These are phyloP conservation scores for Drosophila borborema DNA, from an alignment of 2,888 invertebrate species.

Conservation along the genomic window DNA sequence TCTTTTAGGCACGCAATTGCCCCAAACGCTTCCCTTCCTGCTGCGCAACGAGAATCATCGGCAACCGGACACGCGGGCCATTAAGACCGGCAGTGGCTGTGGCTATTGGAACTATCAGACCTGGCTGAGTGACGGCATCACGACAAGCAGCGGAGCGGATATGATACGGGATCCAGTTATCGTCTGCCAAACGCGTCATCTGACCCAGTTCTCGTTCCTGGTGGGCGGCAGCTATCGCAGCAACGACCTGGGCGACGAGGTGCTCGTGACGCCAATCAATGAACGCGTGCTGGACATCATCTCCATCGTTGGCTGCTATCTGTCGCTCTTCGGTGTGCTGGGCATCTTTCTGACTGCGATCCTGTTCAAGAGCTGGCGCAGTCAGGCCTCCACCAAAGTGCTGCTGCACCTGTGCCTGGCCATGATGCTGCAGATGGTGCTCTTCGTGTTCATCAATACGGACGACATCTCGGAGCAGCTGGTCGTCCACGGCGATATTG, in stretches of 20 bases:
- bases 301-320: conserved; percentile 87
- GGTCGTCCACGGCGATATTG: conserved; percentile 26
- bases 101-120: conserved; percentile 88
- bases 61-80: conserved; percentile 35
- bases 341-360: conserved; percentile 88
- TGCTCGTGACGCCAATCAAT: conserved; percentile 83
- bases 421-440: conserved; percentile 87
- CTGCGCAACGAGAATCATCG: conserved; percentile 70
- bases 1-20: conserved; percentile 83
- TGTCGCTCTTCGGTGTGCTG: conserved; percentile 87
- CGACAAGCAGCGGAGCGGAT: conserved; percentile 35
- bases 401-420: conserved; percentile 88
- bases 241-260: conserved; percentile 71
- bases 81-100: conserved; percentile 83
- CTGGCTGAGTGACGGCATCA: conserved; percentile 87
- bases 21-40: conserved; percentile 86
- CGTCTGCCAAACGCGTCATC: conserved; percentile 87
- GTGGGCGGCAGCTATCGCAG: conserved; percentile 84
- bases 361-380: conserved; percentile 88
- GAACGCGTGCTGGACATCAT: conserved; percentile 87
- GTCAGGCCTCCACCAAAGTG: conserved; percentile 88
- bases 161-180: conserved; percentile 77
- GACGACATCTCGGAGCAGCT: conserved; percentile 74
- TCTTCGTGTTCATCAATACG: conserved; percentile 81
- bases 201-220: conserved; percentile 88